Base-by-base conservation (phyloP, 2,797 vertebrate genomes). In the Dallia pectoralis region DNA sequence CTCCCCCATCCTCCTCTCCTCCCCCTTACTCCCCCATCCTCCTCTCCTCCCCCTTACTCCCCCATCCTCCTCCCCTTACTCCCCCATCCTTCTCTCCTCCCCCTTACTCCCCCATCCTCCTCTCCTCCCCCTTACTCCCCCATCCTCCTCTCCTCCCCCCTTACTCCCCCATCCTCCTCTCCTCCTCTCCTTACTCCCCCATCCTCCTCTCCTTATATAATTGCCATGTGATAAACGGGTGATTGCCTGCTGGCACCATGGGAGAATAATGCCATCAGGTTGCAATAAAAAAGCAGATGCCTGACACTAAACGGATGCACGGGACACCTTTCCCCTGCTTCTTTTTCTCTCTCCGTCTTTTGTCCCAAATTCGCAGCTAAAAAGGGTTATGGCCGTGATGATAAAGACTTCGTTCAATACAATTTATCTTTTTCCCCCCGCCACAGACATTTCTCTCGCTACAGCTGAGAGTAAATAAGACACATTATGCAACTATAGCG, bases 141-240 rank as follows among this genome's bases (percentile, higher is more conserved):
- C n/a, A n/a, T n/a, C n/a, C n/a, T n/a, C n/a, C n/a, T n/a, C n/a
- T n/a, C n/a, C n/a, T n/a, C 8, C 16, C 16, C 1, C 18, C 53
- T n/a, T 1, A 19, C 19, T 27, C 64, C 40, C 56, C 49, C 48
- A 27, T n/a, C 36, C 7, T 51, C 44, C 33, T 44, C 65, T 29
- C 44, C 33, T 44, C 65, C 19, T 30, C 32, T 15, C 33, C 64
- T n/a, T 56, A 32, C 70, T 63, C 73, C 66, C 76, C 56, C n/a
- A n/a, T 29, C n/a, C n/a, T n/a, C n/a, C n/a, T 30, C 32, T 15
- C 33, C 64, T n/a, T 56, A 32, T 70, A 56, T 93, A 94, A 94
- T 94, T 93, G 92, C 90, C 91, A 91, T 92, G 92, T 94, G 93
- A 94, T 94, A 94, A 93, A 93, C 91, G 93, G 91, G 91, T 92